Base-by-base conservation (phyloP, 2,113 vertebrate genomes). In the Pangasianodon gigas region DNA sequence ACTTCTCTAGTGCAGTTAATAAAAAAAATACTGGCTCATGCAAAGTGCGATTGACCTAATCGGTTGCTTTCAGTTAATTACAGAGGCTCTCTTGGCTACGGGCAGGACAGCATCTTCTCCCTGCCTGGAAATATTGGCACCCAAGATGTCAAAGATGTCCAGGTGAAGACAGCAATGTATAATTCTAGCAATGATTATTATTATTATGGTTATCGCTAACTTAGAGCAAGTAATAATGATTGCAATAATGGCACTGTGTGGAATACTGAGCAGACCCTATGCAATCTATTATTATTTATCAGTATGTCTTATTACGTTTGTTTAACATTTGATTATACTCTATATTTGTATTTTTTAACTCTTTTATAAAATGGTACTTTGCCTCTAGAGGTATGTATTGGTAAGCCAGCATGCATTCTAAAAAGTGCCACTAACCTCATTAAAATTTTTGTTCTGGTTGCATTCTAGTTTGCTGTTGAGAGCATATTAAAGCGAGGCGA, bases 141-240 rank as follows among this genome's bases (percentile, higher is more conserved):
- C 0, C 98, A 99, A 93, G 98, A 99, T 0, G 98, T 99, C 71
- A 94, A 88, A 26, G 98, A 99, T 46, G 97, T 99, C 87, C 98
- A 99, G 95, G 98, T 99, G 95, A 51, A 54, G 26, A 75, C n/a
- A 37, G 11, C 13, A 29, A 14, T 54, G 7, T 44, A n/a, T 44
- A 16, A 44, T 48, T 18, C 6, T 11, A 77, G 24, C 7, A 32
- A 37, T 71, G 3, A 18, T 75, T 75, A 29, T 19, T 79, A 16
- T 32, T 87, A 41, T 77, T 44, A 60, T 67, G 9, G 6, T 41
- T 37, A 48, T 26, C 54, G 46, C 24, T 44, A 26, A 75, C 19
- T 79, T 16, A 19, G 10, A 46, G 13, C 41, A 77, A 37, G 51
- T 58, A 60, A 58, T 77, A 44, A 58, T 75, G 37, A 85, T 13